Base-by-base conservation (phyloP, 2,797 vertebrate species). In the Pseudomugil gertrudae region DNA sequence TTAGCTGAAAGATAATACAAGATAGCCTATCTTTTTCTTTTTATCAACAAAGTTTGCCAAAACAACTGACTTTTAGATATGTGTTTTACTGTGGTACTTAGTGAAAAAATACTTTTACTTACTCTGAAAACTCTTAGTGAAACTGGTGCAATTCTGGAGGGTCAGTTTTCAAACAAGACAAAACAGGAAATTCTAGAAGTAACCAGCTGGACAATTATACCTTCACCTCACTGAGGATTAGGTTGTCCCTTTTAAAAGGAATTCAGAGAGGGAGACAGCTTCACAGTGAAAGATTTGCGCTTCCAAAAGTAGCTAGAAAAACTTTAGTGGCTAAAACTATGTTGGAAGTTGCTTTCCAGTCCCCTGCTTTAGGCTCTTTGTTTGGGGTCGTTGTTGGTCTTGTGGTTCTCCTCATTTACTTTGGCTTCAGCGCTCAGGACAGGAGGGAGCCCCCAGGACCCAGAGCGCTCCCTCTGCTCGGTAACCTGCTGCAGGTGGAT, bases 401-500 rank as follows among this genome's bases (percentile, higher is more conserved):
- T 43, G 32, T 90, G 30, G 15, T 86, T 26, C 6, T 85, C 35
- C 1, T 84, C 7, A 2, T 82, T n/a, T 71, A 48, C 45, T 71
- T 45, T 21, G 30, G 23, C 15, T 66, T 47, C 33, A 74, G 19
- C 45, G 68, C 51, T 36, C 10, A 36, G 13, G n/a, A 45, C 6
- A 21, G 24, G 4, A 86, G 52, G 19, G 76, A 87, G 7, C 89
- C 87, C 60, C 87, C 89, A 5, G 91, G 91, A 24, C 93, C 91
- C 21, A 87, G n/a, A 47, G 63, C 85, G 17, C 68, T 93, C n/a
- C 91, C 88, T 1, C 58, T 93, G 53, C 40, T 93, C 1, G 93
- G 92, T 14, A 93, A 93, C 78, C 62, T 94, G 51, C 75, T 86
- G 23, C 74, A 81, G 27, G 5, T 93, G 45, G 81, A 92, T 54